Conservation (phyloP, 1,140 invertebrate genomes). For the Drosophila ercepeae region DNA sequence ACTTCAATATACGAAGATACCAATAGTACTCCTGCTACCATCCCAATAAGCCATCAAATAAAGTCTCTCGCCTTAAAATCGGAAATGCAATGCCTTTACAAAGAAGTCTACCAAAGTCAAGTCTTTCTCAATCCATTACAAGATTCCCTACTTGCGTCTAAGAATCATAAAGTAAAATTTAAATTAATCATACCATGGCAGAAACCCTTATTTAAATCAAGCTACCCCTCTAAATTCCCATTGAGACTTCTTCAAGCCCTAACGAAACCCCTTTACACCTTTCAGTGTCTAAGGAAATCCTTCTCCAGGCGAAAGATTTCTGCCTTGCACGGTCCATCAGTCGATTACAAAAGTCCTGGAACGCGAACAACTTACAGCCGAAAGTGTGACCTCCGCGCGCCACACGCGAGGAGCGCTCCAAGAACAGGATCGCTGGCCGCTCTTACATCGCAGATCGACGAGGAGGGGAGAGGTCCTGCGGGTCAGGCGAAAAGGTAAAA, state of each 20-base stretch:
- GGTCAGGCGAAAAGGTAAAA: slow-evolving; percentile 2
- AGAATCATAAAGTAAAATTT: too few species aligned
- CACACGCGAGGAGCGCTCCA: slow-evolving; percentile 49
- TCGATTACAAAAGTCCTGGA: slow-evolving; percentile 54
- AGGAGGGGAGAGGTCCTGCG: slow-evolving; percentile 21
- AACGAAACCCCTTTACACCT: neutral
- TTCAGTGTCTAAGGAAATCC: neutral
- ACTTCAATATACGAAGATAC: too few species aligned
- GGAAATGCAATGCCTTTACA: too few species aligned
- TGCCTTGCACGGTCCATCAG: slow-evolving; percentile 1
- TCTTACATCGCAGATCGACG: slow-evolving; percentile 30
- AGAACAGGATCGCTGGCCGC: slow-evolving; percentile 49
- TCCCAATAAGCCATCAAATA: too few species aligned
- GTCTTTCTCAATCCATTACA: too few species aligned
- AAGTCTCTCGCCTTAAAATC: too few species aligned
- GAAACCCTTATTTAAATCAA: neutral
- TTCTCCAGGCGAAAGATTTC: neutral
- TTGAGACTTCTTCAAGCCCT: neutral
- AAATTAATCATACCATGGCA: too few species aligned
- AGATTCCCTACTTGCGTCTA: too few species aligned
- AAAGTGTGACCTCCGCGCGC: slow-evolving; percentile 74
- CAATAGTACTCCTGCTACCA: too few species aligned
- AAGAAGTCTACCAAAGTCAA: too few species aligned
- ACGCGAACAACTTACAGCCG: slow-evolving; percentile 63
- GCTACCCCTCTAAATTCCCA: too few species aligned